Evolutionary conservation across 2,797 vertebrate species (phyloP), one percentile per base, ranked within the genome.

Genomic region (Coregonus sp.): DNA sequence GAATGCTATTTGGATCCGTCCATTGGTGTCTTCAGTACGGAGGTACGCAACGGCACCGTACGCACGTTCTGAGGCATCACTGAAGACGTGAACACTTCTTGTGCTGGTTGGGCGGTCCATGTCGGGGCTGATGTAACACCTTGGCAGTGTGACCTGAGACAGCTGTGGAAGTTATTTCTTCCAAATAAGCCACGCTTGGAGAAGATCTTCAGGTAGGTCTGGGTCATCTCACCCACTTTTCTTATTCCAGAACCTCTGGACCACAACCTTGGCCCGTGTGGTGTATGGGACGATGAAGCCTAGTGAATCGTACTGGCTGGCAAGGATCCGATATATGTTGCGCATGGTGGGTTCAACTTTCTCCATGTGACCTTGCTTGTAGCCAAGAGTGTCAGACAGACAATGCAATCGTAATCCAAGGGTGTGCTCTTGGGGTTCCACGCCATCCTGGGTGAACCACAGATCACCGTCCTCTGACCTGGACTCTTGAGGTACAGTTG

Each of bases 291-390:
- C 20, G 14, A 81, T 78, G 2, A 61, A 51, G 4, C 72, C 40
- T 0, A 77, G 31, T 4, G 72, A 72, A n/a, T 77, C 72, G 50
- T 81, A 77, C 3, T 81, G 56, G 33, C 72, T 75, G 5, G 68
- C 72, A 4, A 78, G 66, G 3, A 70, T 40, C 4, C 35, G 6
- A 33, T 73, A 78, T 2, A 69, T 71, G 56, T 56, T 68, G 5
- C 29, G 6, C 73, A 75, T 35, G 0, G 66, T 79, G 1, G 35
- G 67, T 15, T 25, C 7, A 18, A 16, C 4, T 16, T 16, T 7
- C 3, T 73, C 63, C 7, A 40, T 25, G 3, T n/a, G 37, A 1
- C 25, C 1, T 20, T 29, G 14, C 2, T 78, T 78, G 47, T 67
- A 76, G 5, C n/a, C 18, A 2, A 72, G 31, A 4, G 16, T 61